Evolutionary conservation across 2,888 invertebrate genomes (phyloP).

Genomic region (Apomyelois bistriatella): DNA sequence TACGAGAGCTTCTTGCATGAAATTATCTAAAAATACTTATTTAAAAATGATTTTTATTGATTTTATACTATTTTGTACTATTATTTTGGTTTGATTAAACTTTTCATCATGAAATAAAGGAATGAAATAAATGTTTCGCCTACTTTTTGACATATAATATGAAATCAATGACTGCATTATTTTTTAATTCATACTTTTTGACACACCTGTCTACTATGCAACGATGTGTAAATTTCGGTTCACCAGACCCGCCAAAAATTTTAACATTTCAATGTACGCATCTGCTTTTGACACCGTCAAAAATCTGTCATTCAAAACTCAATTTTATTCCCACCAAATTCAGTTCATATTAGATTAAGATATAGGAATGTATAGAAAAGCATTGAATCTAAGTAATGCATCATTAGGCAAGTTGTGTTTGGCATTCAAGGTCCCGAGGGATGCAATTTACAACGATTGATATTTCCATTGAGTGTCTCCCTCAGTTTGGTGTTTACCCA

Average conservation of each 20-base stretch:
- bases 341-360: conserved; percentile 20
- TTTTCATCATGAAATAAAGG: too few relatives aligned
- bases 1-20: too few relatives aligned
- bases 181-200: too few relatives aligned
- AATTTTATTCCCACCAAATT: not conserved
- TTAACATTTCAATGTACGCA: conserved; percentile 42
- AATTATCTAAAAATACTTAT: too few relatives aligned
- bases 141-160: too few relatives aligned
- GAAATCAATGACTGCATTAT: too few relatives aligned
- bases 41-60: too few relatives aligned
- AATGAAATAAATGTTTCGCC: too few relatives aligned
- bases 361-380: conserved; percentile 34
- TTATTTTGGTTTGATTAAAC: too few relatives aligned
- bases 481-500: conserved; percentile 8
- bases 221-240: too few relatives aligned
- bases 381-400: conserved; percentile 43
- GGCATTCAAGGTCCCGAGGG: conserved; percentile 54
- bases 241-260: conserved; percentile 27
- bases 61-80: too few relatives aligned
- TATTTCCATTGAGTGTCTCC: conserved; percentile 10
- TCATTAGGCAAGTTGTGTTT: conserved; percentile 40
- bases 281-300: conserved; percentile 36
- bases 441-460: conserved; percentile 39
- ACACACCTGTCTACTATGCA: too few relatives aligned
- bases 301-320: conserved; percentile 2